A percentile compares a stretch with the other conserved stretches of the same genome.
Evolutionary conservation across 1,140 invertebrate species (phyloP).

Genomic region (Ganaspis sp.): DNA sequence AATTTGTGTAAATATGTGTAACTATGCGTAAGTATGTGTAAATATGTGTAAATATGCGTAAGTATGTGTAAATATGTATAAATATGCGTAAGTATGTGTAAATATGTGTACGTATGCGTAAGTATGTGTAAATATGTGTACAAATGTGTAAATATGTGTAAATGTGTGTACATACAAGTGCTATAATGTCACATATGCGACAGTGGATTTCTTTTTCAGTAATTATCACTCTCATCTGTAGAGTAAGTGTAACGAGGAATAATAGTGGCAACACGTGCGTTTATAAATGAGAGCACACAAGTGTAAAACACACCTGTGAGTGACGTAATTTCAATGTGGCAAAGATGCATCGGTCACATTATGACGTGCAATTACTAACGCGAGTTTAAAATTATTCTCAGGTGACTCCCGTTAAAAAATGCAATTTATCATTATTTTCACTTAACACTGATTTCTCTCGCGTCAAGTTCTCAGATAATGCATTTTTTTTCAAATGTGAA

Average conservation of each 20-base stretch:
- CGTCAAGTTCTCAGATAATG: too few species aligned
- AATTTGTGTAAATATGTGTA: background rate
- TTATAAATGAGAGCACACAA: background rate
- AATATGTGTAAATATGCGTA: background rate
- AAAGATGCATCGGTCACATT: background rate
- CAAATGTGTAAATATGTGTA: background rate
- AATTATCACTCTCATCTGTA: background rate
- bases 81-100: background rate
- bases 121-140: background rate
- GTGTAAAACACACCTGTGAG: constrained; percentile 13
- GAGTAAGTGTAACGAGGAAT: background rate
- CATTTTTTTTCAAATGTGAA: too few species aligned
- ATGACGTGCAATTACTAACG: background rate
- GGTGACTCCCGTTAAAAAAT: background rate
- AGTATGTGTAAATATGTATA: too few species aligned
- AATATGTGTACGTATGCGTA: background rate
- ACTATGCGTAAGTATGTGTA: background rate
- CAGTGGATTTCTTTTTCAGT: too few species aligned
- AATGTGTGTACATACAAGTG: background rate
- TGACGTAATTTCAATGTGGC: constrained; percentile 9
- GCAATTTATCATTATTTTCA: background rate
- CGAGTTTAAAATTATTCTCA: background rate
- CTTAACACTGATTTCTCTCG: too few species aligned
- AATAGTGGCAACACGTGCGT: background rate
- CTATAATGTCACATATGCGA: too few species aligned